Conservation (phyloP, 2,888 invertebrate genomes). For the Temnothorax ravouxi region DNA sequence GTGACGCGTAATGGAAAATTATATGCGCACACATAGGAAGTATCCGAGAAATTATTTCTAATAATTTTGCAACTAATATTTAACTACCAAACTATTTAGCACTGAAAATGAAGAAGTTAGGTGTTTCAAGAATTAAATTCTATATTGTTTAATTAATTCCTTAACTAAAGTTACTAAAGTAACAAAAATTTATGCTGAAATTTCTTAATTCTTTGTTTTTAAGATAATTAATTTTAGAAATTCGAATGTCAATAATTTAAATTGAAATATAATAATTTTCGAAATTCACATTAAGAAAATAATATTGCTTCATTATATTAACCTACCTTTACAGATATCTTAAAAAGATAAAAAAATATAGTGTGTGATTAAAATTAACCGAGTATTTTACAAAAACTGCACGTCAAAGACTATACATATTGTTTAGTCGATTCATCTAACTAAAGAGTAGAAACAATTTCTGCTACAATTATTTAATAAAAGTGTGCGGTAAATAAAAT, state of each 20-base stretch:
- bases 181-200: not conserved
- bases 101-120: not conserved
- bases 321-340: not conserved
- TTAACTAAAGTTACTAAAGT: not conserved
- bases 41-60: not conserved
- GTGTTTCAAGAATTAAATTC: not conserved
- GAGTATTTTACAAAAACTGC: not conserved
- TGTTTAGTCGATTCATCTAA: not conserved
- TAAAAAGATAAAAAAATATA: not conserved
- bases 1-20: not conserved
- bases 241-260: too few species aligned
- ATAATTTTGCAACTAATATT: not conserved
- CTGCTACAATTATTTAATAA: constrained; percentile 2
- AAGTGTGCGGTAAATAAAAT: not conserved
- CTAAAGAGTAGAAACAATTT: not conserved
- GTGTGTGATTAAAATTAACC: not conserved
- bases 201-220: not conserved
- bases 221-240: not conserved
- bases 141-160: not conserved
- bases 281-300: not conserved
- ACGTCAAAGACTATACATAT: not conserved
- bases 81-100: not conserved
- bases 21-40: not conserved
- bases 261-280: constrained; percentile 22
- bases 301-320: not conserved